Percentiles rank a stretch among this genome's conserved stretches.
These are phyloP conservation scores for Hestina assimilis DNA, from an alignment of 1,140 invertebrate species.

Conservation along the genomic window DNA sequence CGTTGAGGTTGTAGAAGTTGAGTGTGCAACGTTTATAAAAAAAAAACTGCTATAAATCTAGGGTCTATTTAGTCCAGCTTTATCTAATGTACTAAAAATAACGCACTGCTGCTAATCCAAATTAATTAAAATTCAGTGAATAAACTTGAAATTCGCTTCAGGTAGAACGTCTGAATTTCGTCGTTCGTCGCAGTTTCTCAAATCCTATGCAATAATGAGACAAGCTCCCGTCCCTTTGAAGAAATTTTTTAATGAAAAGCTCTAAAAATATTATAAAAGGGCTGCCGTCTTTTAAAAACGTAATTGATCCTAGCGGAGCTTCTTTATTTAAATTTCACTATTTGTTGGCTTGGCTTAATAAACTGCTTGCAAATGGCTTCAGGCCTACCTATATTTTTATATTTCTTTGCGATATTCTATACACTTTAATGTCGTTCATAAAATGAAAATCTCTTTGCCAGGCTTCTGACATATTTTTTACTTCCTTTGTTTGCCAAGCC, in stretches of 20 bases:
- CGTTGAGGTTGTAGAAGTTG: no score
- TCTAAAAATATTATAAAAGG: slow-evolving; percentile 58
- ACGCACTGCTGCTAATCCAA: not conserved
- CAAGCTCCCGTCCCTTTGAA: slow-evolving; percentile 53
- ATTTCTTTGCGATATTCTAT: slow-evolving; percentile 26
- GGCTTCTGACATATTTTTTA: slow-evolving; percentile 15
- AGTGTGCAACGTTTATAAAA: no score
- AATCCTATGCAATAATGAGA: slow-evolving; percentile 67
- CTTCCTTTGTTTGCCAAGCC: not conserved
- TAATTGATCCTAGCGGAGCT: slow-evolving; percentile 53
- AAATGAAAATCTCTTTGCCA: slow-evolving; percentile 18
- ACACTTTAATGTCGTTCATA: slow-evolving; percentile 12
- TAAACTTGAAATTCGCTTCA: slow-evolving; percentile 39
- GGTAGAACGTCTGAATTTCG: slow-evolving; percentile 44
- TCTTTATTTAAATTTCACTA: slow-evolving; percentile 41
- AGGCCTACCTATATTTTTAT: slow-evolving; percentile 32
- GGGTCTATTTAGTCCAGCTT: no score
- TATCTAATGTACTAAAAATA: not conserved
- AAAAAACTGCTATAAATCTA: no score
- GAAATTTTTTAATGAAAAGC: slow-evolving; percentile 65
- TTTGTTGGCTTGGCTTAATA: slow-evolving; percentile 36
- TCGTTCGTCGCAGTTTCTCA: slow-evolving; percentile 47
- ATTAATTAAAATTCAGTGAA: slow-evolving; percentile 35
- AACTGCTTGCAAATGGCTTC: slow-evolving; percentile 26
- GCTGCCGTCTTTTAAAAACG: slow-evolving; percentile 54